Conservation (phyloP, 2,888 invertebrate species). For the Amphipyra tragopoginis region DNA sequence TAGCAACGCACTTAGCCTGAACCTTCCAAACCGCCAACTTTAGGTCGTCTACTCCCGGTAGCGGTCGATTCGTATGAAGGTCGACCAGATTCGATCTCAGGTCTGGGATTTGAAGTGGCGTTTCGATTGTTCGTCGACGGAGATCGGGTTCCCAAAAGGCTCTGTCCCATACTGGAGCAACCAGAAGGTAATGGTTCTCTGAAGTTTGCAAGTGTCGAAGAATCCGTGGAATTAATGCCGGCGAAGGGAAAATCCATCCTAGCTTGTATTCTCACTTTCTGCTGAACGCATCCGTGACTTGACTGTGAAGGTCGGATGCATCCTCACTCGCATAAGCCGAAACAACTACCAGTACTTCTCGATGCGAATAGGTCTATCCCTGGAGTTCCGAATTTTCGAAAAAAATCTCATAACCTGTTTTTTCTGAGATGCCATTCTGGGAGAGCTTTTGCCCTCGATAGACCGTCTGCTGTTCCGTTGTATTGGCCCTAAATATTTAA, state of each 20-base stretch:
- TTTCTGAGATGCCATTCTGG: background rate
- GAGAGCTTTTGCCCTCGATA: too few species aligned
- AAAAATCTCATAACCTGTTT: background rate
- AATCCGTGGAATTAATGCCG: conserved; percentile 18
- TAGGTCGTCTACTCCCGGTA: conserved; percentile 25
- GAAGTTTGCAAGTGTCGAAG: conserved; percentile 43
- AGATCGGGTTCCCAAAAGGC: conserved; percentile 42
- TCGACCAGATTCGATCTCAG: conserved; percentile 39
- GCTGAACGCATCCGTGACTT: conserved; percentile 10
- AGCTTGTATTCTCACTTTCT: conserved; percentile 28
- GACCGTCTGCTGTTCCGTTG: background rate
- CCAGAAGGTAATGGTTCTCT: conserved; percentile 38
- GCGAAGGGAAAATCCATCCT: conserved; percentile 42
- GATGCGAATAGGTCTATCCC: conserved; percentile 3
- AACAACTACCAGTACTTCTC: background rate
- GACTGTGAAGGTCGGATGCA: background rate
- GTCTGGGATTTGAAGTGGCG: conserved; percentile 32
- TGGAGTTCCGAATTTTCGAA: background rate
- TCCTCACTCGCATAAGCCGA: background rate
- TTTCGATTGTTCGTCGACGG: conserved; percentile 16
- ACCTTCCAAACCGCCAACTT: conserved; percentile 47
- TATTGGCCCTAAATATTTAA: too few species aligned
- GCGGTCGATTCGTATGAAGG: conserved; percentile 27
- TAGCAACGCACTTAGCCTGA: conserved; percentile 43
- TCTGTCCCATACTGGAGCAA: conserved; percentile 40